Percentiles rank a stretch among this genome's conserved stretches.
Conservation (phyloP, 2,888 invertebrate species). For the Drosophila gaucha region DNA sequence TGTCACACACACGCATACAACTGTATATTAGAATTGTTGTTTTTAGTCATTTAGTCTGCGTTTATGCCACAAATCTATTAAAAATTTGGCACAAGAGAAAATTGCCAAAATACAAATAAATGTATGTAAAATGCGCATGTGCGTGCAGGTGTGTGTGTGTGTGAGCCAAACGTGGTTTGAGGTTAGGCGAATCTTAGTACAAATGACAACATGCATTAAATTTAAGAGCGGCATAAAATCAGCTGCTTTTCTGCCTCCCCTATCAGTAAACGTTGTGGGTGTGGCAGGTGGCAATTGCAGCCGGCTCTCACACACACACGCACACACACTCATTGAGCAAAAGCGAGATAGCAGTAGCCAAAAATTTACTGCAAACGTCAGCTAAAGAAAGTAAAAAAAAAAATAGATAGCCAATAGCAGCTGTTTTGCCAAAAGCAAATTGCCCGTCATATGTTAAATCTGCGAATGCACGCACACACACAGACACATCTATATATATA, state of each 20-base stretch:
- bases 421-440: constrained; percentile 22
- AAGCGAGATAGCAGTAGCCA: constrained; percentile 16
- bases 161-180: constrained; percentile 55
- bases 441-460: constrained; percentile 2
- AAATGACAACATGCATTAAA: constrained; percentile 56
- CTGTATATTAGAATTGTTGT: constrained; percentile 18
- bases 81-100: constrained; percentile 38
- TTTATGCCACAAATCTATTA: constrained; percentile 50
- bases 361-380: constrained; percentile 64
- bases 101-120: constrained; percentile 25
- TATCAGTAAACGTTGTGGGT: constrained; percentile 3
- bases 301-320: constrained; percentile 26
- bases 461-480: neutral
- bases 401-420: constrained; percentile 30
- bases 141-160: constrained; percentile 13
- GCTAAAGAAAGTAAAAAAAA: constrained; percentile 59
- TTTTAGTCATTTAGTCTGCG: constrained; percentile 27
- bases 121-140: constrained; percentile 4
- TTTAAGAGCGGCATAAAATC: constrained; percentile 43
- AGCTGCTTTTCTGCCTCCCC: constrained; percentile 45
- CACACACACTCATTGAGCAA: neutral
- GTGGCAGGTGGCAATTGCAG: constrained; percentile 29
- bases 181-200: constrained; percentile 47
- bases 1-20: neutral
- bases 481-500: neutral